These are phyloP conservation scores for Platycheirus albimanus DNA, from an alignment of 2,888 invertebrate genomes.

Conservation along the genomic window DNA sequence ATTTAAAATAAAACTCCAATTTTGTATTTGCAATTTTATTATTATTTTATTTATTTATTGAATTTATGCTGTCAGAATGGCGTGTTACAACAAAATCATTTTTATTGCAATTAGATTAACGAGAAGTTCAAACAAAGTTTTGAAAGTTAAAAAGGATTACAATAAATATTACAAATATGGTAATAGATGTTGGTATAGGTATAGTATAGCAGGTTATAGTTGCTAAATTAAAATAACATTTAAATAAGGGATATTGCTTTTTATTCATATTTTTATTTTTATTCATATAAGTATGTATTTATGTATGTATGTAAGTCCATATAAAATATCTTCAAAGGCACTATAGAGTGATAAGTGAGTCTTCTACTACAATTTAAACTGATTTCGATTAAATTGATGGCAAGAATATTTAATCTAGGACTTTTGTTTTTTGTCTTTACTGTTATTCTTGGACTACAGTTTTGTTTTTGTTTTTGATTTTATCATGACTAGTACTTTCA, in stretches of 20 bases:
- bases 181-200: neutral
- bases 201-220: neutral
- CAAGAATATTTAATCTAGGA: conserved; percentile 60
- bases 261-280: neutral
- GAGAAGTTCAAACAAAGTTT: conserved; percentile 57
- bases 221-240: conserved; percentile 17
- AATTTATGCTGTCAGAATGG: conserved; percentile 70
- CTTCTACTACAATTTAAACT: conserved; percentile 25
- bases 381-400: conserved; percentile 40
- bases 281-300: too few species aligned
- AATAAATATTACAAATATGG: conserved; percentile 31
- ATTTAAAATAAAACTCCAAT: conserved; percentile 5
- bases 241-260: conserved; percentile 4
- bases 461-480: conserved; percentile 52
- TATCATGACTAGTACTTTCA: conserved; percentile 70
- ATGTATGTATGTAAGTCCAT: conserved; percentile 25
- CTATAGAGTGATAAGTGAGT: conserved; percentile 64
- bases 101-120: conserved; percentile 58
- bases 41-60: conserved; percentile 60
- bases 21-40: conserved; percentile 53
- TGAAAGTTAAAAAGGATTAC: conserved; percentile 35
- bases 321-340: conserved; percentile 70
- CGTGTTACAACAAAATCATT: conserved; percentile 72
- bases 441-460: conserved; percentile 18
- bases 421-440: conserved; percentile 1